These are phyloP conservation scores for Menidia menidia DNA, from an alignment of 2,797 vertebrate genomes.

Conservation along the genomic window DNA sequence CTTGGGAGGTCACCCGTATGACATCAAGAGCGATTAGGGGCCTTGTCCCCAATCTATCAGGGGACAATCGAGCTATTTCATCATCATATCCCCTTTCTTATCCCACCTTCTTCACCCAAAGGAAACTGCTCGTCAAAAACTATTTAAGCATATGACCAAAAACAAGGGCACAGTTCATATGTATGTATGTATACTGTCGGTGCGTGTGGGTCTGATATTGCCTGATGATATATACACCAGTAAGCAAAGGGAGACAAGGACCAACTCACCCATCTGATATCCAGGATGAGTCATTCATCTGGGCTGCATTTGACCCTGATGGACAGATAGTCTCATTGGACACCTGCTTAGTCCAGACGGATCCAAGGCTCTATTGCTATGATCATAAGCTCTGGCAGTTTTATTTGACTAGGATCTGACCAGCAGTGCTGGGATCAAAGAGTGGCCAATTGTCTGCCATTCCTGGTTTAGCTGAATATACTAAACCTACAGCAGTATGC, in stretches of 20 bases:
- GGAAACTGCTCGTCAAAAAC: slow-evolving; percentile 60
- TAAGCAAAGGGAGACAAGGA: slow-evolving; percentile 52
- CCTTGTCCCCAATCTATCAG: slow-evolving; percentile 82
- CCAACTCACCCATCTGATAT: slow-evolving; percentile 36
- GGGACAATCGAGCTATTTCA: slow-evolving; percentile 76
- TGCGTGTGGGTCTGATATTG: slow-evolving; percentile 37
- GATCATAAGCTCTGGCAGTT: not conserved
- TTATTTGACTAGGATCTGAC: too few relatives aligned
- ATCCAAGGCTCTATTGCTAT: slow-evolving; percentile 49
- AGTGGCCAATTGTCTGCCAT: not conserved
- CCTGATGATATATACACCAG: slow-evolving; percentile 20
- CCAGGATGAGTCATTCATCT: slow-evolving; percentile 73
- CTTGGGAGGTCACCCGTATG: slow-evolving; percentile 79
- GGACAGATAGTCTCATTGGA: slow-evolving; percentile 50
- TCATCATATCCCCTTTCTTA: slow-evolving; percentile 68
- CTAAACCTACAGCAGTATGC: not conserved
- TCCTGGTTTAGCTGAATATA: not conserved
- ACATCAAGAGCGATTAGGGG: slow-evolving; percentile 81
- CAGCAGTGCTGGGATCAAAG: not conserved
- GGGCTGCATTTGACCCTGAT: slow-evolving; percentile 65
- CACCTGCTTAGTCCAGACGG: slow-evolving; percentile 40
- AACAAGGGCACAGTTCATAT: slow-evolving; percentile 72
- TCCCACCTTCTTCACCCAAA: slow-evolving; percentile 25
- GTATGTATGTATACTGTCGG: slow-evolving; percentile 38
- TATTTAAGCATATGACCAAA: slow-evolving; percentile 62